Evolutionary conservation across 1,140 invertebrate genomes (phyloP).

Genomic region (Oryzaephilus surinamensis): DNA sequence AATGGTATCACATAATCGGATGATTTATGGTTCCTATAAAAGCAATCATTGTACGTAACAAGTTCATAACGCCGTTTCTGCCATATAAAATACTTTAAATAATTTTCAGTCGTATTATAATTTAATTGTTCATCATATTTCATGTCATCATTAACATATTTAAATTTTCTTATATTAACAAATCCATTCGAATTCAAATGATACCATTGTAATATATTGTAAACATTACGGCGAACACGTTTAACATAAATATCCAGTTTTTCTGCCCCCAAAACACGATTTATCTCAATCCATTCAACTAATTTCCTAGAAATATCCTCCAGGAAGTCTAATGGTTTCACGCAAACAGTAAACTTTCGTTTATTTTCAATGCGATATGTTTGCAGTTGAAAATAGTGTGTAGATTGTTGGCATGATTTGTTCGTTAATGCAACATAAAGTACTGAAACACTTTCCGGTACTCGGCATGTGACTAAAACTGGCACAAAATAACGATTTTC

Average conservation of each 20-base stretch:
- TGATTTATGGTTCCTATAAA: conserved; percentile 54
- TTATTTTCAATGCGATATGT: conserved; percentile 18
- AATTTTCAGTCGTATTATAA: not conserved
- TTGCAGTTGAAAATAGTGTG: not conserved
- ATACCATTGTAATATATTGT: conserved; percentile 1
- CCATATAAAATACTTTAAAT: conserved; percentile 48
- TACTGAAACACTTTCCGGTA: too few species aligned
- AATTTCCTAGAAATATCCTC: conserved; percentile 49
- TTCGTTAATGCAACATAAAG: conserved; percentile 4
- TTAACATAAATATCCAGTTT: conserved; percentile 54
- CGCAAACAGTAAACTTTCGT: conserved; percentile 52
- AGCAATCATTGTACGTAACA: conserved; percentile 63
- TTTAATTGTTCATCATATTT: conserved; percentile 2
- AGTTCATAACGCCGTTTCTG: conserved; percentile 59
- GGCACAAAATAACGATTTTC: conserved; percentile 20
- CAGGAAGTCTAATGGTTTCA: conserved; percentile 57
- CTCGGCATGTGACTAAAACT: conserved; percentile 27
- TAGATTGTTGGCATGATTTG: conserved; percentile 3
- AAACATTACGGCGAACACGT: conserved; percentile 39
- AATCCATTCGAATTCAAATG: not conserved
- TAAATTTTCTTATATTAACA: not conserved
- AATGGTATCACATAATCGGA: conserved; percentile 55
- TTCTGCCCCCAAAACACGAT: conserved; percentile 52
- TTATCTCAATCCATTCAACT: conserved; percentile 58
- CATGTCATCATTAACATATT: not conserved